phyloP scores from a whole-genome alignment of 2,888 invertebrate genomes.

The Falcaria lacertinaria region DNA sequence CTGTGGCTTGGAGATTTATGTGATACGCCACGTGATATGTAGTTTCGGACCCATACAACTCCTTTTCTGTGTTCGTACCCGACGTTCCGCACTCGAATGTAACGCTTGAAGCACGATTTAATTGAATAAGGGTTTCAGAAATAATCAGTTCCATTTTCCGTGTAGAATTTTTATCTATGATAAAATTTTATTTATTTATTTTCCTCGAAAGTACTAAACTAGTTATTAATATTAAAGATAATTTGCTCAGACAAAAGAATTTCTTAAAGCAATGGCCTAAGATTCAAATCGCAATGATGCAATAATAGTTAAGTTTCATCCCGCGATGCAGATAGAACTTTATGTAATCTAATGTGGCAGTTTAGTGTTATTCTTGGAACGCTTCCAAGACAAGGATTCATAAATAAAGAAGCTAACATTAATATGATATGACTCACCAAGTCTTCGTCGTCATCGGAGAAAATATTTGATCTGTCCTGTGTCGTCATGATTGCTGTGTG shows the following conservation, averaged over 20 bases:
- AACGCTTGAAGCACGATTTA: neutral
- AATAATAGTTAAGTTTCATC: slow-evolving; percentile 14
- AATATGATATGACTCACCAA: slow-evolving; percentile 48
- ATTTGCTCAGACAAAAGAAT: too few species aligned
- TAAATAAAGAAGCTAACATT: slow-evolving; percentile 26
- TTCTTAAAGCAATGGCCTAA: too few species aligned
- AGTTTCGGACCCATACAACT: neutral
- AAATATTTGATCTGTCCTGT: slow-evolving; percentile 66
- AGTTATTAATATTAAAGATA: too few species aligned
- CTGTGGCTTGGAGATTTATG: slow-evolving; percentile 18
- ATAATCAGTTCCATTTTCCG: too few species aligned
- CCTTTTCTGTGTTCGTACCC: neutral
- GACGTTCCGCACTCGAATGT: neutral
- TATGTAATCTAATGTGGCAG: slow-evolving; percentile 35
- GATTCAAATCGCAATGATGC: too few species aligned
- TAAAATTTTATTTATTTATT: too few species aligned
- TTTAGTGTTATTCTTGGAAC: slow-evolving; percentile 34
- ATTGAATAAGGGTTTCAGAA: neutral
- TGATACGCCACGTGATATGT: slow-evolving; percentile 7
- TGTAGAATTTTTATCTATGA: too few species aligned
- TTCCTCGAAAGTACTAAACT: neutral
- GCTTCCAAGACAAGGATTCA: slow-evolving; percentile 46
- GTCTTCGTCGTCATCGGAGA: slow-evolving; percentile 70
- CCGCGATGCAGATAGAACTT: slow-evolving; percentile 36
- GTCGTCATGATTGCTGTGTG: slow-evolving; percentile 59